Base-by-base conservation (phyloP, 2,113 vertebrate species). In the Alces alces region DNA sequence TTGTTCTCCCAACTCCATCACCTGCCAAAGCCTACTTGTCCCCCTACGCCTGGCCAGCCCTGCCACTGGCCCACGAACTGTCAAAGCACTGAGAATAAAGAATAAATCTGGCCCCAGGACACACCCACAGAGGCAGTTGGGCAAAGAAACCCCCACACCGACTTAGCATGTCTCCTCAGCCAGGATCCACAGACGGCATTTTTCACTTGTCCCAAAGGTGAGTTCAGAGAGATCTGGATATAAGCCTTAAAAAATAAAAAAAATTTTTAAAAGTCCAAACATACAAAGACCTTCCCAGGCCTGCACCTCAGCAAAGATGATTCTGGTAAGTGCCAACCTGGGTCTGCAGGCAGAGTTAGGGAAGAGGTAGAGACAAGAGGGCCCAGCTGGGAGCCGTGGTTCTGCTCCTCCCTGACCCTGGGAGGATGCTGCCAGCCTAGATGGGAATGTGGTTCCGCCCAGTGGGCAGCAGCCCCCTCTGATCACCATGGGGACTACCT, bases 321-420 rank as follows among this genome's bases (percentile, higher is more conserved):
- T 50, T n/a, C 54, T 33, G 6, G 27, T 10, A 58, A 83, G 21
- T 3, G 33, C 21, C 55, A 39, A 2, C 4, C 33, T 16, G 57
- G 6, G 39, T n/a, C 45, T 92, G 21, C 28, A 47, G 86, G 23
- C 43, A 52, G 8, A 30, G 5, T 2, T 2, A 47, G 5, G 64
- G 43, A 73, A 17, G 39, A 83, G 73, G 16, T 47, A 8, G 25
- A 25, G 16, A 5, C 4, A 2, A 17, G 33, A 50, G 15, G 45
- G 36, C 12, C 15, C 1, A 19, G 14, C 54, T 45, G 12, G 19
- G 36, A 76, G 47, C 45, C 6, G 3, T 0, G 1, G 23, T 11
- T 3, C 91, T 57, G 70, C 33, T 91, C n/a, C 45, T 88, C 66
- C 27, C 73, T 50, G 47, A 47, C n/a, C n/a, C 80, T 17, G 10